Percentiles rank a stretch among this genome's conserved stretches.
These are phyloP conservation scores for Oithona nana DNA, from an alignment of 2,888 invertebrate genomes.

Conservation along the genomic window DNA sequence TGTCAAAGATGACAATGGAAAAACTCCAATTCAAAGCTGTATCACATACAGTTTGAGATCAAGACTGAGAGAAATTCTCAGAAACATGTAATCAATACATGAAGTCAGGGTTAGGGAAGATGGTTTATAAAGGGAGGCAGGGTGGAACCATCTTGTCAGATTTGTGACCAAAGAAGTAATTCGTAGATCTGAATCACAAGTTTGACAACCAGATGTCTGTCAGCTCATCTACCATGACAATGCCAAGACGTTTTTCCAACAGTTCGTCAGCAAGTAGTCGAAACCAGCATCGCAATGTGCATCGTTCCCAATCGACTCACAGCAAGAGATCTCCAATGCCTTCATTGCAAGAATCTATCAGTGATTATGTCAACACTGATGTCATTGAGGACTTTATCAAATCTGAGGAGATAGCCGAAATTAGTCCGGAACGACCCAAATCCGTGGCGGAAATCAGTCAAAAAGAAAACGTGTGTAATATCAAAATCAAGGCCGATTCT, in stretches of 20 bases:
- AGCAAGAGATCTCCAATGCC: background rate
- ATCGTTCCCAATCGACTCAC: slow-evolving; percentile 9
- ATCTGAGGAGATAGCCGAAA: background rate
- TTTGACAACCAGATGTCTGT: no score
- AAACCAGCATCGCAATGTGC: background rate
- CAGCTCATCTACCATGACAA: background rate
- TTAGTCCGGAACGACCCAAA: background rate
- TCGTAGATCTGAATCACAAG: no score
- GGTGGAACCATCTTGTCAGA: no score
- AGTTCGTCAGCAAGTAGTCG: background rate
- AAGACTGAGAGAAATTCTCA: no score
- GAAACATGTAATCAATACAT: no score
- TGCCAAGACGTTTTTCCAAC: background rate
- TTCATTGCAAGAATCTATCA: background rate
- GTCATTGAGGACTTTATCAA: background rate
- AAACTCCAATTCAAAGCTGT: no score
- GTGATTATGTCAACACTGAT: background rate
- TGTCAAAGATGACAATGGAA: no score
- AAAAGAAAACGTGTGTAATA: background rate
- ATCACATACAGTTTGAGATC: no score
- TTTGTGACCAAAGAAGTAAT: no score
- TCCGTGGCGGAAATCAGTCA: background rate
- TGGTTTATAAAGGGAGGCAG: no score
- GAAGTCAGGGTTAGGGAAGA: no score
- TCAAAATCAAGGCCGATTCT: background rate